phyloP scores from a whole-genome alignment of 2,797 vertebrate species.

The Stomatorhinus walkeri region DNA sequence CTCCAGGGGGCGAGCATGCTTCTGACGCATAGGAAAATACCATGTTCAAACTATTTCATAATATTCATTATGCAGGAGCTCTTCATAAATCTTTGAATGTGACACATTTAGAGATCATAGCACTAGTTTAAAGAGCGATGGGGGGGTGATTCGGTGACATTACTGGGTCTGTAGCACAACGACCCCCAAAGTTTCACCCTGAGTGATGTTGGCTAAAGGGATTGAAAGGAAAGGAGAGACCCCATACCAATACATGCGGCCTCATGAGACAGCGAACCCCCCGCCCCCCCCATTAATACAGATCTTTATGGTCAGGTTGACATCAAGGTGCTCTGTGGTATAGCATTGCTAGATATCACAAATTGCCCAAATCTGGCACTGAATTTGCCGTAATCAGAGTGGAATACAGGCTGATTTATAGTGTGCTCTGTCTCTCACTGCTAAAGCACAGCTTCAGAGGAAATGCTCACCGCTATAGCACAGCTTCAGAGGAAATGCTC shows the following conservation, averaged over 20 bases:
- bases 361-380: background rate
- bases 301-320: conserved; percentile 46
- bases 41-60: conserved; percentile 7
- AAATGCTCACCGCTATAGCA: background rate
- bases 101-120: conserved; percentile 1
- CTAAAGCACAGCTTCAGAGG: background rate
- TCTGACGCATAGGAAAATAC: conserved; percentile 14
- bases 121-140: background rate
- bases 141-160: background rate
- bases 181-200: background rate
- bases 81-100: conserved; percentile 1
- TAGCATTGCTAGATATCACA: background rate
- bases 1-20: background rate
- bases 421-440: background rate
- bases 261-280: background rate
- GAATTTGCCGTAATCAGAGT: background rate
- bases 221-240: background rate
- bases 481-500: background rate
- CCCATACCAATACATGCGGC: background rate
- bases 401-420: background rate
- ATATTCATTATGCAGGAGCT: conserved; percentile 13
- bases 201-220: background rate
- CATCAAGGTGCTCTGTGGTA: conserved; percentile 43
- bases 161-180: background rate
- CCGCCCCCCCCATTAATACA: conserved; percentile 32